These are phyloP conservation scores for Shargacucullia verbasci DNA, from an alignment of 2,888 invertebrate genomes.

Conservation along the genomic window DNA sequence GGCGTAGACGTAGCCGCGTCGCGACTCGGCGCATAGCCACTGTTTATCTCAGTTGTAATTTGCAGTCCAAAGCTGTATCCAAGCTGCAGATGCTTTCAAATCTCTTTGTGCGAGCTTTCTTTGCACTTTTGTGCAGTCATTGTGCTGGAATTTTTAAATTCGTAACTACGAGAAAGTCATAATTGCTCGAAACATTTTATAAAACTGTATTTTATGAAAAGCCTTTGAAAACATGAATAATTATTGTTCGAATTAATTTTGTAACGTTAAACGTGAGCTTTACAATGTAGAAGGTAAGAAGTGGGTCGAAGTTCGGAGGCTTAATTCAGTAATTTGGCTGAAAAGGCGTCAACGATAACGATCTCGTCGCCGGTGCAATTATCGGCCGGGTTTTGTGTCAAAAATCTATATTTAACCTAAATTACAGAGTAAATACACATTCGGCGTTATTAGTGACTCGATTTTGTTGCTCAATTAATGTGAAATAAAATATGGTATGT, in stretches of 20 bases:
- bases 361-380: slow-evolving; percentile 80
- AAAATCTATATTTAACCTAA: slow-evolving; percentile 73
- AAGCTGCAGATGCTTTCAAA: slow-evolving; percentile 85
- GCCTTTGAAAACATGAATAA: slow-evolving; percentile 29
- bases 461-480: slow-evolving; percentile 44
- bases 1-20: slow-evolving; percentile 69
- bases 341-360: slow-evolving; percentile 76
- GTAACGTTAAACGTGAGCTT: slow-evolving; percentile 9
- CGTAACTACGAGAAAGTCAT: slow-evolving; percentile 63
- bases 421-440: slow-evolving; percentile 76
- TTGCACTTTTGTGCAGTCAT: slow-evolving; percentile 81
- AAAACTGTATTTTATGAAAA: slow-evolving; percentile 41
- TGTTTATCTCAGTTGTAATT: slow-evolving; percentile 85
- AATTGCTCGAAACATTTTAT: slow-evolving; percentile 64
- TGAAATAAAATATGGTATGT: slow-evolving; percentile 23
- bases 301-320: slow-evolving; percentile 67
- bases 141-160: slow-evolving; percentile 77
- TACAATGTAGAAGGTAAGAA: slow-evolving; percentile 39
- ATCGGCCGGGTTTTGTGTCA: slow-evolving; percentile 73
- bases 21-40: slow-evolving; percentile 70
- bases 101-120: slow-evolving; percentile 82
- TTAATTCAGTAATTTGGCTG: slow-evolving; percentile 76
- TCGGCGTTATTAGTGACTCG: slow-evolving; percentile 49
- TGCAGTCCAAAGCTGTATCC: slow-evolving; percentile 82
- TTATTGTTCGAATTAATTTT: slow-evolving; percentile 9